Percentiles rank a stretch among this genome's conserved stretches.
These are phyloP conservation scores for Didymodactylos carnosus DNA, from an alignment of 2,888 invertebrate genomes.

Conservation along the genomic window DNA sequence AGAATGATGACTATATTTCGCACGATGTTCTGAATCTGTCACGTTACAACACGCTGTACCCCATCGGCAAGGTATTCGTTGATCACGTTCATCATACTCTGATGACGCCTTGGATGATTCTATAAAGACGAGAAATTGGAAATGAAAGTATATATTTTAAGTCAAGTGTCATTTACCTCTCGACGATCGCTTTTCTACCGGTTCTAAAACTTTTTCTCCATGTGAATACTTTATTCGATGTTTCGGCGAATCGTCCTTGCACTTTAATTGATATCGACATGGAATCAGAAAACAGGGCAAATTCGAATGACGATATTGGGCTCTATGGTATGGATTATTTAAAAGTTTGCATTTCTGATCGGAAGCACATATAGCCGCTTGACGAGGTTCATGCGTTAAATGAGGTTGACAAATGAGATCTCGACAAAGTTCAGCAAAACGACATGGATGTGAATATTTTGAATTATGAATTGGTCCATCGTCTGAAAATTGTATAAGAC, in stretches of 20 bases:
- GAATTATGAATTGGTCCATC: neutral
- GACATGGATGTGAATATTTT: neutral
- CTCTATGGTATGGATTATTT: neutral
- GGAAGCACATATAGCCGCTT: neutral
- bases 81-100: neutral
- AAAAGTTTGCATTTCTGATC: neutral
- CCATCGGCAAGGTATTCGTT: neutral
- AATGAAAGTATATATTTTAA: too few relatives aligned
- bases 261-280: neutral
- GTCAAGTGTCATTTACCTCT: too few relatives aligned
- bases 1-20: neutral
- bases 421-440: neutral
- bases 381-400: neutral
- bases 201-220: neutral
- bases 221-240: neutral
- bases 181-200: neutral
- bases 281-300: neutral
- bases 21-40: neutral
- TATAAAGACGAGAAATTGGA: too few relatives aligned
- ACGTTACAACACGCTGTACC: neutral
- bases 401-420: neutral
- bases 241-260: neutral
- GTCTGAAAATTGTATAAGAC: neutral
- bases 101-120: too few relatives aligned
- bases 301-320: neutral